These are phyloP conservation scores for Apotomis turbidana DNA, from an alignment of 2,888 invertebrate genomes.

Conservation along the genomic window DNA sequence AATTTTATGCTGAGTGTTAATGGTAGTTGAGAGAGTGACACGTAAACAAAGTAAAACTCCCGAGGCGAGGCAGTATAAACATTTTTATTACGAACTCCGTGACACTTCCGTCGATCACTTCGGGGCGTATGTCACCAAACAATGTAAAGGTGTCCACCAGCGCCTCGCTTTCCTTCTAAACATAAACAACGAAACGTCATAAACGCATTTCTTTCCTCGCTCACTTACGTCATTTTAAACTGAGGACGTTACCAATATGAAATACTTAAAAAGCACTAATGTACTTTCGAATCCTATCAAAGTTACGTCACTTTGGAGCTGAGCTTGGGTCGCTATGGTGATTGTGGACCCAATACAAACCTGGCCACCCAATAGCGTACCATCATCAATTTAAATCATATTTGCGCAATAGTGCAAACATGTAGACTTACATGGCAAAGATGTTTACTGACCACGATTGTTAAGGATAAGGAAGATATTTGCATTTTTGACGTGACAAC, in stretches of 20 bases:
- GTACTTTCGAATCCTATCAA: too few relatives aligned
- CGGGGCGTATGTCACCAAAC: slow-evolving; percentile 12
- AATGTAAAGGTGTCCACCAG: slow-evolving; percentile 6
- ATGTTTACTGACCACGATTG: too few relatives aligned
- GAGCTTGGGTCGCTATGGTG: slow-evolving; percentile 1
- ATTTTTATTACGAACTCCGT: slow-evolving; percentile 17
- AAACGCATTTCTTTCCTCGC: not conserved
- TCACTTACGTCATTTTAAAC: too few relatives aligned
- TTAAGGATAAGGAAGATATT: too few relatives aligned
- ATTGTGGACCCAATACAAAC: not conserved
- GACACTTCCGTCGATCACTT: slow-evolving; percentile 3
- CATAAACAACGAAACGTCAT: not conserved
- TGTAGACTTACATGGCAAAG: too few relatives aligned
- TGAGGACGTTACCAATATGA: too few relatives aligned
- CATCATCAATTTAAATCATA: slow-evolving; percentile 6
- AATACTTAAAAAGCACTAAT: too few relatives aligned
- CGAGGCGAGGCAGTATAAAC: not conserved
- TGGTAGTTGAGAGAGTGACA: not conserved
- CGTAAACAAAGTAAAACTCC: not conserved
- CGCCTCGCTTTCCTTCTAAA: not conserved
- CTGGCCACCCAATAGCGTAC: not conserved
- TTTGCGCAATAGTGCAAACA: not conserved
- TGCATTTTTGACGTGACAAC: too few relatives aligned
- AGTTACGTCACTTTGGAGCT: not conserved
- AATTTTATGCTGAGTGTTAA: too few relatives aligned